Conservation (phyloP, 2,113 vertebrate species). For the Dissostichus mawsoni region DNA sequence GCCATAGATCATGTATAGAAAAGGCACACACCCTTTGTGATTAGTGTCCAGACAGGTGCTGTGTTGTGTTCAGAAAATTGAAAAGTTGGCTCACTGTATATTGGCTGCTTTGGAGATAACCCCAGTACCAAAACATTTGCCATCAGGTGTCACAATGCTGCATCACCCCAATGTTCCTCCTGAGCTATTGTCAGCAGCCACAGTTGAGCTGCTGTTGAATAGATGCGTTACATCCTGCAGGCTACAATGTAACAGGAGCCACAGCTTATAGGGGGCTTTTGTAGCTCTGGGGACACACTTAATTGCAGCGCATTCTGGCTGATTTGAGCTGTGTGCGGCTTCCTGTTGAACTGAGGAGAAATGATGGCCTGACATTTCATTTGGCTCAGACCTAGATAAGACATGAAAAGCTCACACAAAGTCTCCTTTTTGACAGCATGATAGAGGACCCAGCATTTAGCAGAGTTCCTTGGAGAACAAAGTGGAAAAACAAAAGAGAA, state of each 20-base stretch:
- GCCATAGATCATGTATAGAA: slow-evolving; percentile 26
- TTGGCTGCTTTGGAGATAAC: slow-evolving; percentile 57
- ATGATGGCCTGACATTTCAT: slow-evolving; percentile 62
- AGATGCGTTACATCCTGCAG: slow-evolving; percentile 52
- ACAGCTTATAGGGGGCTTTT: slow-evolving; percentile 56
- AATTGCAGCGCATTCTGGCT: slow-evolving; percentile 60
- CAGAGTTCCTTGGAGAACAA: slow-evolving; percentile 27
- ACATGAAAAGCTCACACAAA: slow-evolving; percentile 64
- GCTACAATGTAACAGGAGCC: slow-evolving; percentile 59
- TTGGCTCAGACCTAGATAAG: slow-evolving; percentile 60
- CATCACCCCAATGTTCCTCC: slow-evolving; percentile 49
- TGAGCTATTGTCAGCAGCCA: slow-evolving; percentile 46
- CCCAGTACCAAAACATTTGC: slow-evolving; percentile 44
- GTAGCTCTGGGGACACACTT: slow-evolving; percentile 62
- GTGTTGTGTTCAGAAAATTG: slow-evolving; percentile 48
- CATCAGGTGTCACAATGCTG: slow-evolving; percentile 68
- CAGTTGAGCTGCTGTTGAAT: slow-evolving; percentile 55
- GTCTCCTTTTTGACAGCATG: slow-evolving; percentile 37
- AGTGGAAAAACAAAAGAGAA: slow-evolving; percentile 42
- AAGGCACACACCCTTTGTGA: slow-evolving; percentile 34
- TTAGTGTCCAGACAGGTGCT: slow-evolving; percentile 48
- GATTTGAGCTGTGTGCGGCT: slow-evolving; percentile 37
- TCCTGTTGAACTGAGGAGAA: slow-evolving; percentile 37
- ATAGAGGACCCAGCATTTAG: slow-evolving; percentile 28
- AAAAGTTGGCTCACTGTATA: slow-evolving; percentile 30